Percentiles rank a stretch among this genome's conserved stretches.
Conservation (phyloP, 2,113 vertebrate genomes). For the Pygoscelis antarcticus region DNA sequence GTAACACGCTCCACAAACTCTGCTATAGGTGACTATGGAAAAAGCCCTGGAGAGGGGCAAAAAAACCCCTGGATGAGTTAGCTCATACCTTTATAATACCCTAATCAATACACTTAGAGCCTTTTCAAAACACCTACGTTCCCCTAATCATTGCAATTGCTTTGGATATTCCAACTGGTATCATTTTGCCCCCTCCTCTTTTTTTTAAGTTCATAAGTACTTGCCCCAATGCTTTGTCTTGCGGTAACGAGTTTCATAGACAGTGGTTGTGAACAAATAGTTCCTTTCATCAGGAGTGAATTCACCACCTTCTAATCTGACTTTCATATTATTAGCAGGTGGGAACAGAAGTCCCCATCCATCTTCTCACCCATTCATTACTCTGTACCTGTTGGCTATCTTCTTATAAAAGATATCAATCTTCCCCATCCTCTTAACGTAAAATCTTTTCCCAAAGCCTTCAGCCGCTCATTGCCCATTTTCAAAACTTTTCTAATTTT, state of each 20-base stretch:
- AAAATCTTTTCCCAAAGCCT: conserved; percentile 23
- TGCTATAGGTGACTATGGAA: neutral
- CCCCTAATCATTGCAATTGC: neutral
- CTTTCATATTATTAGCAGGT: conserved; percentile 50
- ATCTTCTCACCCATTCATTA: conserved; percentile 60
- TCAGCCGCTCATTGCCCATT: neutral
- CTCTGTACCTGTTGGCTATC: conserved; percentile 49
- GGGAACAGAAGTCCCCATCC: conserved; percentile 53
- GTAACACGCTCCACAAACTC: neutral
- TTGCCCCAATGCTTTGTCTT: neutral
- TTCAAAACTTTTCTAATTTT: conserved; percentile 12
- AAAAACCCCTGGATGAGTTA: neutral
- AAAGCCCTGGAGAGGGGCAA: neutral
- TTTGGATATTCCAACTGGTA: neutral
- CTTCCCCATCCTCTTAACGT: neutral
- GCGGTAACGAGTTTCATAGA: neutral
- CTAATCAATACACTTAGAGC: neutral
- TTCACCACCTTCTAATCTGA: conserved; percentile 35
- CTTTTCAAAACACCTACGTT: neutral
- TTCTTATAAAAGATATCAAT: conserved; percentile 48
- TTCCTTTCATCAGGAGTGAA: conserved; percentile 27
- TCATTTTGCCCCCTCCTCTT: neutral
- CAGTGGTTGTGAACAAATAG: neutral
- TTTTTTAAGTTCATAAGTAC: neutral
- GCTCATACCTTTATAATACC: neutral